A percentile compares a stretch with the other conserved stretches of the same genome.
These are phyloP conservation scores for Manis javanica DNA, from an alignment of 2,797 vertebrate species.

Conservation along the genomic window DNA sequence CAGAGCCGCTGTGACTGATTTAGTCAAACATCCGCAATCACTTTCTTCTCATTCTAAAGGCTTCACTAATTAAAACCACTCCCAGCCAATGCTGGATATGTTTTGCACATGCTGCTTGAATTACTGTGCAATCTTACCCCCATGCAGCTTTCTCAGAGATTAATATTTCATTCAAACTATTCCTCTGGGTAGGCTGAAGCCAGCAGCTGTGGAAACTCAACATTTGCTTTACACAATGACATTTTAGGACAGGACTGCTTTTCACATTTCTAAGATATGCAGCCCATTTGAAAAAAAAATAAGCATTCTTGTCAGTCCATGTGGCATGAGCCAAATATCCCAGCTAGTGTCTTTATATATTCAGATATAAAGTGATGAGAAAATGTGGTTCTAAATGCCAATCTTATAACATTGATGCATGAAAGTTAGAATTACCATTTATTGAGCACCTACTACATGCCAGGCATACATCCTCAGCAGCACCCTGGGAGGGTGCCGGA, in stretches of 20 bases:
- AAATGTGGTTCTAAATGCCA: background rate
- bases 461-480: background rate
- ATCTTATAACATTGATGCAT: background rate
- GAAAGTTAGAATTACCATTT: background rate
- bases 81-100: constrained; percentile 72
- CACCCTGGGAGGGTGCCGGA: background rate
- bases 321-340: constrained; percentile 10
- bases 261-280: constrained; percentile 42
- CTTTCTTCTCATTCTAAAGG: constrained; percentile 62
- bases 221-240: constrained; percentile 58
- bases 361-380: constrained; percentile 33
- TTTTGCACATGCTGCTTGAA: constrained; percentile 74
- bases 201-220: constrained; percentile 68
- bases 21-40: constrained; percentile 56
- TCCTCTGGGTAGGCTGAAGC: constrained; percentile 60
- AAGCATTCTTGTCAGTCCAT: constrained; percentile 9
- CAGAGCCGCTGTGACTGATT: background rate
- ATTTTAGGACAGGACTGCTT: constrained; percentile 27
- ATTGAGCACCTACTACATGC: background rate
- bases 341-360: constrained; percentile 28
- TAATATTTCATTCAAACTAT: constrained; percentile 69
- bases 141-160: constrained; percentile 69
- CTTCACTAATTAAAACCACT: constrained; percentile 72
- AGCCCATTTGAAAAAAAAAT: background rate
- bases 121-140: constrained; percentile 58